A percentile compares a stretch with the other conserved stretches of the same genome.
Evolutionary conservation across 2,888 invertebrate genomes (phyloP).

Genomic region (Scelioninae gen. 1): DNA sequence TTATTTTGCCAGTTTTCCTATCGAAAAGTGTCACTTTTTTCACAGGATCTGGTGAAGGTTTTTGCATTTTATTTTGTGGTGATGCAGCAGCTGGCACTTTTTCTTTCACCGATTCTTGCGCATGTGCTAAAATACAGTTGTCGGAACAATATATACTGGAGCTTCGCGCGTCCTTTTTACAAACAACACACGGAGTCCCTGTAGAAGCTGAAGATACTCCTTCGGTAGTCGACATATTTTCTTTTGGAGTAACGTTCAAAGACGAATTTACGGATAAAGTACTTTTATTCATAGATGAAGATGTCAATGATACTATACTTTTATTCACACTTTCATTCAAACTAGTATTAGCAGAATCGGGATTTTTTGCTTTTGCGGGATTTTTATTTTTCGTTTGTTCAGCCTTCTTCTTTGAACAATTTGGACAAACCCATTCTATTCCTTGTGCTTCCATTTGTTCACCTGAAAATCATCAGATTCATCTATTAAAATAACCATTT

Average conservation of each 20-base stretch:
- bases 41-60: constrained; percentile 78
- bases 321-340: constrained; percentile 33
- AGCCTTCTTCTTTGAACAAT: constrained; percentile 88
- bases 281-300: constrained; percentile 3
- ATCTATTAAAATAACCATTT: too few species aligned
- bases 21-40: constrained; percentile 91
- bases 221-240: constrained; percentile 29
- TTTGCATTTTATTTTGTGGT: constrained; percentile 74
- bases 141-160: constrained; percentile 96
- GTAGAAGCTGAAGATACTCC: constrained; percentile 63
- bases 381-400: constrained; percentile 72
- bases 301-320: too few species aligned
- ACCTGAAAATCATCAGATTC: constrained; percentile 79
- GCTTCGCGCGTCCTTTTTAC: constrained; percentile 90
- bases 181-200: constrained; percentile 89
- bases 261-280: constrained; percentile 28
- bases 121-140: constrained; percentile 93
- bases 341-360: constrained; percentile 41
- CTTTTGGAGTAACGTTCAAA: constrained; percentile 1
- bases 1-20: constrained; percentile 89
- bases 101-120: constrained; percentile 86
- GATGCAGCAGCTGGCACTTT: constrained; percentile 71
- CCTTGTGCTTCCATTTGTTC: constrained; percentile 95
- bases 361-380: constrained; percentile 30
- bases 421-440: constrained; percentile 95